These are phyloP conservation scores for Lepidurus packardi DNA, from an alignment of 1,140 invertebrate genomes.

Conservation along the genomic window DNA sequence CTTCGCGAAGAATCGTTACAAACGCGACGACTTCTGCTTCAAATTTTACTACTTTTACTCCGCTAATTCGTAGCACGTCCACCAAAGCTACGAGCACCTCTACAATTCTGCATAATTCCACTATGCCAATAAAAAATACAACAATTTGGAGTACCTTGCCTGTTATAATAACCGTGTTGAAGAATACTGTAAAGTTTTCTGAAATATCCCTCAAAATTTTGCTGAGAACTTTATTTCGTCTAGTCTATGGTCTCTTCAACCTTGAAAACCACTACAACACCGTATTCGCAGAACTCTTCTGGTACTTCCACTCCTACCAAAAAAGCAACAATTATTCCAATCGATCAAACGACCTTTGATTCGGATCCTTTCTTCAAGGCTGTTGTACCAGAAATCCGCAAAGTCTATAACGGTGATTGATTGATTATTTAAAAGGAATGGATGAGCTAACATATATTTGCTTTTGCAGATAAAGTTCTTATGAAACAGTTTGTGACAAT, in stretches of 20 bases:
- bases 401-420: not conserved
- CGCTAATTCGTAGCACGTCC: not conserved
- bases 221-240: too few species aligned
- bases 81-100: not conserved
- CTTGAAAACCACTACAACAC: not conserved
- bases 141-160: not conserved
- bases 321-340: not conserved
- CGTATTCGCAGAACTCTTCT: not conserved
- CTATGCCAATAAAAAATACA: not conserved
- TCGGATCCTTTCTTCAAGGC: not conserved
- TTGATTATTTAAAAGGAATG: not conserved
- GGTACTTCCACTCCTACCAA: not conserved
- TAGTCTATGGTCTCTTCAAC: too few species aligned
- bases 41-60: not conserved
- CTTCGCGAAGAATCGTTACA: not conserved
- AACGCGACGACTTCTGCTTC: not conserved
- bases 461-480: not conserved
- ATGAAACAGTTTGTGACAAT: not conserved
- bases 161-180: not conserved
- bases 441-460: not conserved
- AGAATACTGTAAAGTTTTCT: not conserved
- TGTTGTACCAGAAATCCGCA: slow-evolving; percentile 1
- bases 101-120: not conserved
- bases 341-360: not conserved
- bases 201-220: not conserved